phyloP scores from a whole-genome alignment of 2,113 vertebrate species.

The Cephalopterus ornatus region DNA sequence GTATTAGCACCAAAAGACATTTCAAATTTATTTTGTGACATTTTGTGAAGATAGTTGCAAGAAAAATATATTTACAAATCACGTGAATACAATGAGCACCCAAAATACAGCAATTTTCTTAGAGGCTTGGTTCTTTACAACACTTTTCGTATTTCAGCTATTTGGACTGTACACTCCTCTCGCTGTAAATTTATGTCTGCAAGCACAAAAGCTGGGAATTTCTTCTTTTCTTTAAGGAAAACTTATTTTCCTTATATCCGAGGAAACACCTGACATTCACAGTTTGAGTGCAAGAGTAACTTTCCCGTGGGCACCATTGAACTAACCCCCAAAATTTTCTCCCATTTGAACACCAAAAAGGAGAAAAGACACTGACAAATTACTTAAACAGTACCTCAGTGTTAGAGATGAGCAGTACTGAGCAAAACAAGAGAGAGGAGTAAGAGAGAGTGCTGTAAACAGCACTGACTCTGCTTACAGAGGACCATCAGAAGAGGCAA shows the following conservation, averaged over 20 bases:
- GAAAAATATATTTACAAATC: not conserved
- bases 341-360: not conserved
- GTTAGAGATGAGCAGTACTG: not conserved
- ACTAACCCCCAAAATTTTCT: not conserved
- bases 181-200: not conserved
- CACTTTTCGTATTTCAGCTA: not conserved
- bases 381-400: not conserved
- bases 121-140: not conserved
- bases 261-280: not conserved
- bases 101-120: not conserved
- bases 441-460: not conserved
- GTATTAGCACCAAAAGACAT: not conserved
- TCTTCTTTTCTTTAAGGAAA: not conserved
- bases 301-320: not conserved
- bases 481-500: not conserved
- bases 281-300: accelerated
- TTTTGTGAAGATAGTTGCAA: not conserved
- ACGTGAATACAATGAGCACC: accelerated
- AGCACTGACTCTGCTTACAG: not conserved
- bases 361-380: not conserved
- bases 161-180: not conserved
- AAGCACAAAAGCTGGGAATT: not conserved
- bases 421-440: not conserved
- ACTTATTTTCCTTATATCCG: not conserved
- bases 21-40: not conserved